Evolutionary conservation across 2,113 vertebrate genomes (phyloP), one percentile per base, ranked within the genome.

Genomic region (Dolichotis patagonum): DNA sequence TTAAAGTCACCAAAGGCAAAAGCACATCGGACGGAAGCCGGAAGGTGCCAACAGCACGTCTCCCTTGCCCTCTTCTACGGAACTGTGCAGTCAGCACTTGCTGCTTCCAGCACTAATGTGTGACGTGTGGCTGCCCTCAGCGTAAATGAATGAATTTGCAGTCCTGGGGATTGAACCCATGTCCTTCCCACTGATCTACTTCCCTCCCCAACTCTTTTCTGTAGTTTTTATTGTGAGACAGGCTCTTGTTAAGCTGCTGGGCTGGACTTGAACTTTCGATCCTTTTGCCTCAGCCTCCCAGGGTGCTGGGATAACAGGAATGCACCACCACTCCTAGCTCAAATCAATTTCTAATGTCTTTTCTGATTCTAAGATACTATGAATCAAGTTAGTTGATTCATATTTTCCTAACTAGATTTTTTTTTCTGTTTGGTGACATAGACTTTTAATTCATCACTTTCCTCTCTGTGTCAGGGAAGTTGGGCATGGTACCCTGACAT

Each of bases 381-480:
- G 60, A 77, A 24, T 77, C n/a, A 13, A 87, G 20, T n/a, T 52
- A 87, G 56, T 30, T 20, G 49, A 56, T 46, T 67, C 41, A 38
- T 73, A 32, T 71, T 71, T 91, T 85, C 22, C 26, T 28, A 62
- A 81, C 52, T 81, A 49, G 24, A 71, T 49, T 49, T 46, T 67
- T 46, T n/a, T 58, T 58, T 58, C 19, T 58, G 3, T 17, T 63
- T 86, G 67, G n/a, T 41, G 49, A 46, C 35, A 2, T 60, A 56
- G 67, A 28, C 56, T 80, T 95, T 95, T 96, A 96, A 96, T 93
- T 88, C 88, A 92, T 52, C 56, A 41, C 71, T 92, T 30, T 26
- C 24, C 38, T 56, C 73, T 86, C 56, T 62, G 56, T 38, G 30
- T n/a, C 41, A 46, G 62, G 56, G 28, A 20, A 88, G 12, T 52